Evolutionary conservation across 2,113 vertebrate species (phyloP), one percentile per base, ranked within the genome.

Genomic region (Chlamydotis undulata): DNA sequence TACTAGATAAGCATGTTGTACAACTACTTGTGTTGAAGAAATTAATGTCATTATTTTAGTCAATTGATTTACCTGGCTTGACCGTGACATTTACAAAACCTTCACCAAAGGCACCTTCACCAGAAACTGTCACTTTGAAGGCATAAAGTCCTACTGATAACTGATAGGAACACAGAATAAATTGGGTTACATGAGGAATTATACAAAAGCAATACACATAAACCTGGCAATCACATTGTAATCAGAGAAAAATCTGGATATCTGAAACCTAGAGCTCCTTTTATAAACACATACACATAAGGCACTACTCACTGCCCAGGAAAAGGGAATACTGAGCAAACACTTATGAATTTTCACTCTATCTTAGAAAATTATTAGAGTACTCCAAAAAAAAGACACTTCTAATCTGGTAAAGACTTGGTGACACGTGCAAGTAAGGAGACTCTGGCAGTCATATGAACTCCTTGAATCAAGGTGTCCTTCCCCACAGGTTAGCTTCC

Each of bases 81-180:
- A 99, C 98, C 0, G 98, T 98, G 87, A 99, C 95, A 85, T 98
- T 99, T 73, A 98, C 97, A 93, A 97, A 97, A 82, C 97, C 97
- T 97, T 99, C 98, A 69, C 98, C 98, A 96, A 97, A 98, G 63
- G 97, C 96, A 35, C 94, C 95, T 63, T 98, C 98, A 92, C 97
- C 96, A 77, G 97, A 97, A 94, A 99, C 98, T 1, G 78, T 82
- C 61, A 99, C 97, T 97, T 95, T 98, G 94, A 99, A 97, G 85
- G 89, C 43, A 71, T 98, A 98, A 64, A 96, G 78, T 88, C 98
- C 98, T 49, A 94, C 91, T 3, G 98, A 97, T 45, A 99, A 93
- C 98, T 99, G 94, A 81, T 92, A 94, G 9, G 93, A 55, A 94
- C 10, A 96, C 29, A 87, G 75, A 75, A 74, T 19, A 94, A 87